Evolutionary conservation across 2,113 vertebrate genomes (phyloP).

Genomic region (Galemys pyrenaicus): DNA sequence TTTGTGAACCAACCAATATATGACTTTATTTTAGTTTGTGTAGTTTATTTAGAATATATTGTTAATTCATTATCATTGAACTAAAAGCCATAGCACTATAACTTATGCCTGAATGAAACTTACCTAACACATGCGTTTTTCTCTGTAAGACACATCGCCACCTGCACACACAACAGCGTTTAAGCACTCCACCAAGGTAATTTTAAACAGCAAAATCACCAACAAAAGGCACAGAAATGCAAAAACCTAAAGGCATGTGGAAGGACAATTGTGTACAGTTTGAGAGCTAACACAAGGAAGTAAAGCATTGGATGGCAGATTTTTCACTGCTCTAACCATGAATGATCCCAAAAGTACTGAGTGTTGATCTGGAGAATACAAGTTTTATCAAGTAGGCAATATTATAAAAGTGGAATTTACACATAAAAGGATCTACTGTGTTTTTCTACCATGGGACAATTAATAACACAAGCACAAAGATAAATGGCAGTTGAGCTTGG

Average conservation of each 20-base stretch:
- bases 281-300: background rate
- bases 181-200: background rate
- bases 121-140: background rate
- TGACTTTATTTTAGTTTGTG: background rate
- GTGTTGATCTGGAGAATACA: background rate
- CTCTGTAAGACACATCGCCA: background rate
- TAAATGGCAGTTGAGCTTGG: background rate
- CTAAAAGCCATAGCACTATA: background rate
- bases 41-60: background rate
- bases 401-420: background rate
- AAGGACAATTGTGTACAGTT: background rate
- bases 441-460: background rate
- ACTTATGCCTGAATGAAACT: background rate
- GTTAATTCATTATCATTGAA: background rate
- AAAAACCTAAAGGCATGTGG: background rate
- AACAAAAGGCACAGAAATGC: background rate
- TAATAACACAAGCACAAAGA: background rate
- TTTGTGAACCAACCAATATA: background rate
- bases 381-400: background rate
- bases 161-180: background rate
- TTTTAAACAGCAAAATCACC: background rate
- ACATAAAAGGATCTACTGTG: background rate
- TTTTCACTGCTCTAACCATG: background rate
- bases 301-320: background rate
- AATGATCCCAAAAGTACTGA: background rate